Evolutionary conservation across 1,140 invertebrate species (phyloP).

Genomic region (Chelonus insularis): DNA sequence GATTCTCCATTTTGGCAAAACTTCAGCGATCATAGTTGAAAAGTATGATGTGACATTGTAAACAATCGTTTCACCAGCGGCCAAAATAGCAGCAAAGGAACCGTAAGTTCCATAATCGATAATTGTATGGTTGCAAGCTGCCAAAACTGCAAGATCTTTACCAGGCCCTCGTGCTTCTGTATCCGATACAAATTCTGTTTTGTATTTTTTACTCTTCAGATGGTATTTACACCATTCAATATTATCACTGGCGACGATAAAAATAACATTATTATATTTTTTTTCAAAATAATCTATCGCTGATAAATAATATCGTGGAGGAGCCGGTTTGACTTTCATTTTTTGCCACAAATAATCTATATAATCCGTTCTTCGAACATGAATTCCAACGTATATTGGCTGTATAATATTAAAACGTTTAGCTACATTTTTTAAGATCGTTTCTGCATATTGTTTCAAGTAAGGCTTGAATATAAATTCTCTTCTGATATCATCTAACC

Average conservation of each 20-base stretch:
- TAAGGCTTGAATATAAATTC: slow-evolving; percentile 63
- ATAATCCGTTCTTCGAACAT: slow-evolving; percentile 67
- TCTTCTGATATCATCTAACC: slow-evolving; percentile 62
- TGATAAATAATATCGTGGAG: slow-evolving; percentile 60
- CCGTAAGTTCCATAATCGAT: slow-evolving; percentile 73
- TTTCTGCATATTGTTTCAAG: slow-evolving; percentile 56
- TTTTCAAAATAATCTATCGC: slow-evolving; percentile 64
- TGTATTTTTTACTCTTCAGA: slow-evolving; percentile 52
- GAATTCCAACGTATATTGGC: slow-evolving; percentile 63
- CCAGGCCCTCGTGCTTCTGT: slow-evolving; percentile 57
- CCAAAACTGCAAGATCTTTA: slow-evolving; percentile 68
- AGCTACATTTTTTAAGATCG: slow-evolving; percentile 52
- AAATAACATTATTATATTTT: slow-evolving; percentile 62
- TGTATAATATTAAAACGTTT: slow-evolving; percentile 42
- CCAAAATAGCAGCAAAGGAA: slow-evolving; percentile 69
- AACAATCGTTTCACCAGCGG: slow-evolving; percentile 65
- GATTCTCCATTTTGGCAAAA: slow-evolving; percentile 63
- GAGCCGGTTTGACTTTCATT: slow-evolving; percentile 57
- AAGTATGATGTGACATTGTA: slow-evolving; percentile 64
- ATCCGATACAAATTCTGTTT: slow-evolving; percentile 61
- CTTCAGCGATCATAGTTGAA: slow-evolving; percentile 60
- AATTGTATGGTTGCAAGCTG: slow-evolving; percentile 69
- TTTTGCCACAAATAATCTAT: slow-evolving; percentile 63
- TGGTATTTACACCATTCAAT: slow-evolving; percentile 64
- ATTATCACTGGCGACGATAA: slow-evolving; percentile 68